Conservation (phyloP, 2,888 invertebrate species). For the Embidobia sp. region DNA sequence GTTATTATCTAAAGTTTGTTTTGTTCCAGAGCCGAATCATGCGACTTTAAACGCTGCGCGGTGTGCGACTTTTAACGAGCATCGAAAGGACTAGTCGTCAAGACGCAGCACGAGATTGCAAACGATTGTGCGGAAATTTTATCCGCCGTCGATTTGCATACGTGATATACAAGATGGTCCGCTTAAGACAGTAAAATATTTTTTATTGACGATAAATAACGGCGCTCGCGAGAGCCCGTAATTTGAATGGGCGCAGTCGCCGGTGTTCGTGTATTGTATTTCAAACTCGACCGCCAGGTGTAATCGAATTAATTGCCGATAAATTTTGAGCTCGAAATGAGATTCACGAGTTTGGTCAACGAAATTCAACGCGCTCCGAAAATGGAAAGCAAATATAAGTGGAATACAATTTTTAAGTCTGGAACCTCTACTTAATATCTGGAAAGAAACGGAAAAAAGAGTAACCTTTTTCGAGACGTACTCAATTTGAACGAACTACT, state of each 20-base stretch:
- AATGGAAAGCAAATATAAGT: no score
- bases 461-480: no score
- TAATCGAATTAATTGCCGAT: no score
- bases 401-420: no score
- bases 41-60: conserved; percentile 1
- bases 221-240: no score
- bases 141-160: conserved; percentile 25
- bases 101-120: conserved; percentile 14
- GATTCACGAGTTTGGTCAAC: no score
- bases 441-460: no score
- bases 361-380: no score
- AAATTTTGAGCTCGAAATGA: no score
- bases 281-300: conserved; percentile 4
- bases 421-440: no score
- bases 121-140: conserved; percentile 18
- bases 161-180: conserved; percentile 26
- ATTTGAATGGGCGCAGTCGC: no score
- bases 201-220: conserved; percentile 26
- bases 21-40: conserved; percentile 1
- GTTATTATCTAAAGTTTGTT: conserved; percentile 17
- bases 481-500: no score
- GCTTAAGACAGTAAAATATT: conserved; percentile 26
- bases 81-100: conserved; percentile 19
- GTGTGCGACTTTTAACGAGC: conserved; percentile 12
- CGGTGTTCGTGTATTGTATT: conserved; percentile 2